Base-by-base conservation (phyloP, 1,140 invertebrate species). In the Drosophila kohkoa region DNA sequence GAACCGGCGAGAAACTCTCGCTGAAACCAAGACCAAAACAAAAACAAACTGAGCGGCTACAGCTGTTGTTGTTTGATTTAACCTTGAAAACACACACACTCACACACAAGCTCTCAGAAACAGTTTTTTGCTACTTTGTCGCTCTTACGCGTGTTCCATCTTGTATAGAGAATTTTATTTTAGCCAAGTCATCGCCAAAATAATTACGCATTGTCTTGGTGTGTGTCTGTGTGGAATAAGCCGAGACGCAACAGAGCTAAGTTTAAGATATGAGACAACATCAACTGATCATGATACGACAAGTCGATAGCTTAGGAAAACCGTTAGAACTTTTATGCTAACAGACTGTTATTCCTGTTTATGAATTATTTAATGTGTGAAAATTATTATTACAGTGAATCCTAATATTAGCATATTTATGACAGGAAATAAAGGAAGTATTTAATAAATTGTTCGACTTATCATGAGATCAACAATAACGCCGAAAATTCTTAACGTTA, bases 61-160 rank as follows among this genome's bases (percentile, higher is more conserved):
- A 75, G 66, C 72, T 75, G 66, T 70, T 75, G 66, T 49, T 55
- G 52, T 55, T 62, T 70, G 72, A 75, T 70, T 70, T 75, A 75
- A 75, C 72, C 72, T 75, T 75, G 72, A 75, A 70, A 70, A 74
- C 13, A 54, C 48, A 54, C 38, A 46, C 49, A 55, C 41, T 54
- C 25, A 55, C 32, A 48, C 57, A 57, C 41, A n/a, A n/a, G n/a
- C 20, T 20, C 20, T 20, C 32, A 75, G 51, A 59, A 69, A 69
- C 25, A 20, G 43, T 64, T 63, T 35, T 48, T 63, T 57, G 41
- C 15, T 75, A 60, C 66, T 63, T 49, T 75, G 43, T 41, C 51
- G 54, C 43, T 57, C 48, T 63, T 51, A 70, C 72, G 66, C 66
- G 72, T 75, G 72, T 63, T 59, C 51, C 58, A 57, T 48, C 65